Percentiles rank a stretch among this genome's conserved stretches.
Evolutionary conservation across 2,797 vertebrate species (phyloP).

Genomic region (Allobates femoralis): DNA sequence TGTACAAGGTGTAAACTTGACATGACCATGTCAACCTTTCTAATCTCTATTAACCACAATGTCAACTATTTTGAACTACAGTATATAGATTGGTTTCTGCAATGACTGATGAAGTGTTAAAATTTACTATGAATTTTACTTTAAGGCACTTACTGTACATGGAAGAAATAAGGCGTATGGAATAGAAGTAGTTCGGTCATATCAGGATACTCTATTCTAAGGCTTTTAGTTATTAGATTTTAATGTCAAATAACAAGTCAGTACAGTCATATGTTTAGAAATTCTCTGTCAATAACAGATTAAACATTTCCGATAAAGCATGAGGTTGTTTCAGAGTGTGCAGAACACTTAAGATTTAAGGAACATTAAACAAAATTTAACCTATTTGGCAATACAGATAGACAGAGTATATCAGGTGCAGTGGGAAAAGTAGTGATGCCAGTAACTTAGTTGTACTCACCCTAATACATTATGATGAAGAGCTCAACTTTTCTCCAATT

Average conservation of each 20-base stretch:
- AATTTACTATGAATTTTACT: slow-evolving; percentile 2
- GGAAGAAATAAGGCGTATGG: background rate
- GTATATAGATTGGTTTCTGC: background rate
- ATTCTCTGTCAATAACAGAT: slow-evolving; percentile 10
- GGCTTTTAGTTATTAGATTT: slow-evolving; percentile 17
- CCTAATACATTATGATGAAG: background rate
- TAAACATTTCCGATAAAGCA: slow-evolving; percentile 24
- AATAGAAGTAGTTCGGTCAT: background rate
- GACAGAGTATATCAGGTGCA: background rate
- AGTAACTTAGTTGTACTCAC: background rate
- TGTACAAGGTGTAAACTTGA: background rate
- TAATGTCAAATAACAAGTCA: slow-evolving; percentile 23
- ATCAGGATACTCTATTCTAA: slow-evolving; percentile 2
- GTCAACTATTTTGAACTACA: slow-evolving; percentile 10
- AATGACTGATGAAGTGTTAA: slow-evolving; percentile 9
- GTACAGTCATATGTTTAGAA: slow-evolving; percentile 22
- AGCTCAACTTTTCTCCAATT: background rate
- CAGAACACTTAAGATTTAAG: slow-evolving; percentile 19
- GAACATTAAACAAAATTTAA: background rate
- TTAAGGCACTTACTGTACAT: background rate
- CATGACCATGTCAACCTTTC: background rate
- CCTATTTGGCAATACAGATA: background rate
- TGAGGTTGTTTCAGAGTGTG: background rate
- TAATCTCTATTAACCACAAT: slow-evolving; percentile 16
- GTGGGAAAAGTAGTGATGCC: background rate